Evolutionary conservation across 2,797 vertebrate genomes (phyloP).

Genomic region (Phataginus tetradactyla): DNA sequence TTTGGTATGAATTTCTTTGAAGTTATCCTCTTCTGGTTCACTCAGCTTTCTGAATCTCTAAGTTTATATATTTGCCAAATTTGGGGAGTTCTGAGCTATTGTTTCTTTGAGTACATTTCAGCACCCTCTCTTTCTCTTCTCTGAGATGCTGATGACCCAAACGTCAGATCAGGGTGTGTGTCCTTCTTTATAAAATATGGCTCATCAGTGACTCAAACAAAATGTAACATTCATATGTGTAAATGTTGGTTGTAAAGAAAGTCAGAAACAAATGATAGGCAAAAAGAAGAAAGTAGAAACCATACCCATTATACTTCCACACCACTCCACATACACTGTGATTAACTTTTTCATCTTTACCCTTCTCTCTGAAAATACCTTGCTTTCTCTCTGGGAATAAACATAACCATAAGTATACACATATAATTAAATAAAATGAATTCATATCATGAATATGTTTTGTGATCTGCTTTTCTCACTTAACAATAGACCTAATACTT

Average conservation of each 20-base stretch:
- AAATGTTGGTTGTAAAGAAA: background rate
- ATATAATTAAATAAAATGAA: background rate
- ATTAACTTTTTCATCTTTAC: background rate
- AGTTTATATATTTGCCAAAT: background rate
- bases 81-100: background rate
- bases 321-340: background rate
- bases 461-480: background rate
- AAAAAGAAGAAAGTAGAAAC: background rate
- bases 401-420: background rate
- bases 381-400: background rate
- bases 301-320: background rate
- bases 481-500: background rate
- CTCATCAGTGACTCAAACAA: background rate
- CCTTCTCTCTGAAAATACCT: background rate
- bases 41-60: background rate
- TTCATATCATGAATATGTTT: background rate
- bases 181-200: background rate
- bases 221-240: background rate
- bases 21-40: background rate
- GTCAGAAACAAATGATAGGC: background rate
- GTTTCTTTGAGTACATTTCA: background rate
- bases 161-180: background rate
- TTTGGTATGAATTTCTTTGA: background rate
- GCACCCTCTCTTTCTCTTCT: background rate
- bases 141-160: background rate